Evolutionary conservation across 2,113 vertebrate genomes (phyloP), one percentile per base, ranked within the genome.

Genomic region (Ochotona curzoniae): DNA sequence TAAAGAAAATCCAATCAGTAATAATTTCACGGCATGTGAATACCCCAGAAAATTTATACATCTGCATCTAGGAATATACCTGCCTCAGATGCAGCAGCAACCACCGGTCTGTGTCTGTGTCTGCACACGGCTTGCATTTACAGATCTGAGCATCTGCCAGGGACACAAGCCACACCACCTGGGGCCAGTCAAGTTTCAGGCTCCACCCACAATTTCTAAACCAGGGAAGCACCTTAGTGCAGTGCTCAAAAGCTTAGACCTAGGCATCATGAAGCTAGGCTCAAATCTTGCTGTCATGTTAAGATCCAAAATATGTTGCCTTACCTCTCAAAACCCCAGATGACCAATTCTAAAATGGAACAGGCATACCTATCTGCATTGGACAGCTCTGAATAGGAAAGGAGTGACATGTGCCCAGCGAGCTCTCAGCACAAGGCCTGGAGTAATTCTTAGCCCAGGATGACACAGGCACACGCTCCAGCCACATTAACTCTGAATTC

Each of bases 361-460:
- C 51, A 38, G 8, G 0, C 1, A 17, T 2, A 1, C 7, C 67
- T 1, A 10, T 69, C 35, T 0, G 12, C 70, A 21, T 1, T 1
- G 63, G 54, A 54, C 54, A 49, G 63, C 79, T 2, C 11, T 21
- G 44, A 20, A 5, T 12, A 5, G 5, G 6, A 8, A 12, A 15
- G 8, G 60, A 75, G 7, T 2, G 21, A 1, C 0, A 8, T 10
- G 9, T 49, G 28, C 6, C 28, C 8, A 1, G 12, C 30, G 3
- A 54, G 70, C 57, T 3, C 32, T 20, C 26, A 3, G 26, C 84
- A 32, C 28, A 3, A 7, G 0, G 26, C 7, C 3, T 7, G 49
- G 28, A 63, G n/a, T 2, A 9, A 7, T 70, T 17, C 23, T 23
- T 1, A 47, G 47, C 30, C 23, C 6, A 10, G 7, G 1, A 15